phyloP scores from a whole-genome alignment of 2,797 vertebrate species.

The Phrynocephalus guinanensis region DNA sequence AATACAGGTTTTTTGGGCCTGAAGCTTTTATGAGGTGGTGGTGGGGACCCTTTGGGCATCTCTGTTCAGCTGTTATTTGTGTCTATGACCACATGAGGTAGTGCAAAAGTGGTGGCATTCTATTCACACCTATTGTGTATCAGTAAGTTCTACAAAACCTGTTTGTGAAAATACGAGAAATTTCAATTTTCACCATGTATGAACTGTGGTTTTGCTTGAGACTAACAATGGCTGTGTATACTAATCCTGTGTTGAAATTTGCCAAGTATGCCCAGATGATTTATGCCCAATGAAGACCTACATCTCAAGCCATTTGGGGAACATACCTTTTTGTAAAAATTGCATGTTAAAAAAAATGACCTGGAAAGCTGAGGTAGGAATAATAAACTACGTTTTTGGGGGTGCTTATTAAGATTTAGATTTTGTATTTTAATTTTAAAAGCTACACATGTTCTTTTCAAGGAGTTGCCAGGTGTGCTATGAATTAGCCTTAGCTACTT shows the following conservation, averaged over 20 bases:
- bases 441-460: neutral
- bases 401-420: neutral
- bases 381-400: neutral
- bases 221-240: neutral
- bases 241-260: neutral
- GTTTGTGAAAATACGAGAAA: neutral
- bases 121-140: neutral
- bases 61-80: conserved; percentile 39
- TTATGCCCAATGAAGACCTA: no score
- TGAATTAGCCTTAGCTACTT: neutral
- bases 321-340: neutral
- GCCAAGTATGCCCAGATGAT: neutral
- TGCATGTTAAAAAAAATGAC: neutral
- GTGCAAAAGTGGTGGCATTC: conserved; percentile 19
- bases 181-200: neutral
- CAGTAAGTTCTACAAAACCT: neutral
- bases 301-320: neutral
- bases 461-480: neutral
- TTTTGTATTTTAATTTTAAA: neutral
- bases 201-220: neutral
- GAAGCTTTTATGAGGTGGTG: conserved; percentile 52
- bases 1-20: conserved; percentile 4
- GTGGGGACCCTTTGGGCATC: conserved; percentile 32
- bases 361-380: neutral
- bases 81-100: conserved; percentile 26